Evolutionary conservation across 2,888 invertebrate species (phyloP), one percentile per base, ranked within the genome.

Genomic region (Drosophila rubida): DNA sequence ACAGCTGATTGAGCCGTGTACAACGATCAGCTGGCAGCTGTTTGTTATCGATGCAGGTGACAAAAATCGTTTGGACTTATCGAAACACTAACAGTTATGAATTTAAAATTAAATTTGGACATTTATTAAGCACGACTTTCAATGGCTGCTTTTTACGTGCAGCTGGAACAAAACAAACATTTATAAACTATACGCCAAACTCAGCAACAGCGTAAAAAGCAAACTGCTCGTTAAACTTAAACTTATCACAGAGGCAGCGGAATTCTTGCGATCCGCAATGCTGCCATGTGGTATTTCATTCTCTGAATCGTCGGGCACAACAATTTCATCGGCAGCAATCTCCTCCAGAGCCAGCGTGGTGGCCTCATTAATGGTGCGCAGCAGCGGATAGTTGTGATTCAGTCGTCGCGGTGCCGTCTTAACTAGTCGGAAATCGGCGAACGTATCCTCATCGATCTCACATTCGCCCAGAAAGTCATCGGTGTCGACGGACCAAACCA

Each of bases 401-500:
- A 88, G 70, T n/a, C 91, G 78, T 23, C 87, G 76, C 3, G 92
- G 92, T 4, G 64, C 59, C 30, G 53, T 4, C 9, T 45, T 69
- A 0, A 83, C 75, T 13, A 76, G 55, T 70, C 80, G 76, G 69
- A 93, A 94, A 85, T 94, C 94, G 0, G 91, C 85, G 71, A 92
- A 94, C 0, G 93, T 92, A 45, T 94, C 93, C 0, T 87, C 78
- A 39, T 93, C 93, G 1, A 91, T 90, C 0, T 91, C 89, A 69
- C 97, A 97, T 48, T 93, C 93, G 0, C 96, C 96, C 19, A 92
- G 93, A 90, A 97, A 97, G 91, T 97, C 97, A 75, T 97, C 97
- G 0, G 96, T 97, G 90, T 97, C 97, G 35, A 97, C 94, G 35
- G 96, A 96, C 97, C 97, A 97, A 4, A 97, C 94, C 97, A 97